A percentile compares a stretch with the other conserved stretches of the same genome.
Evolutionary conservation across 2,797 vertebrate species (phyloP).

Genomic region (Cynodonichthys magdalenae): DNA sequence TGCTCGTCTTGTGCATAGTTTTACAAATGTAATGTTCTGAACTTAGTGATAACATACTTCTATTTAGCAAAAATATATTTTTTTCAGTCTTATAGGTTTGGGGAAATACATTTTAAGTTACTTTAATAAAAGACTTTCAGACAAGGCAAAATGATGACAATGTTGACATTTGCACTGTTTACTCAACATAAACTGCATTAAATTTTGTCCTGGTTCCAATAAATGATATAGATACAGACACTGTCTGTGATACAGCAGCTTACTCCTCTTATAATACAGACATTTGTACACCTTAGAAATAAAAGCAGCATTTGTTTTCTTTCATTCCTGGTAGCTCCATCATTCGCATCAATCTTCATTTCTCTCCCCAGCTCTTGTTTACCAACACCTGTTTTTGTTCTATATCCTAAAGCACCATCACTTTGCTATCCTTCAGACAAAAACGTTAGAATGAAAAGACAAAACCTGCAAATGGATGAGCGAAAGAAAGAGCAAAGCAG

Average conservation of each 20-base stretch:
- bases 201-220: constrained; percentile 5
- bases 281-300: constrained; percentile 16
- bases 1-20: no score
- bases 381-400: constrained; percentile 37
- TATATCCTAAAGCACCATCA: constrained; percentile 55
- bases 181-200: background rate
- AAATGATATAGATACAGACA: constrained; percentile 10
- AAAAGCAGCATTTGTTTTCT: constrained; percentile 46
- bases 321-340: constrained; percentile 29
- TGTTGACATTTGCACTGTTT: background rate
- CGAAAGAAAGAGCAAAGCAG: constrained; percentile 56
- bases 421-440: constrained; percentile 34
- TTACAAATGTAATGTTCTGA: no score
- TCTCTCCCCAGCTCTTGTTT: constrained; percentile 29
- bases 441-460: constrained; percentile 25
- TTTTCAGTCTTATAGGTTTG: no score
- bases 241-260: constrained; percentile 1
- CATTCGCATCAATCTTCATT: constrained; percentile 50
- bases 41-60: no score
- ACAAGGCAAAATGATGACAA: no score
- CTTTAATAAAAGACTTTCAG: no score
- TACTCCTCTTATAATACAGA: background rate
- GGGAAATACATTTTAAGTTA: no score
- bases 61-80: no score
- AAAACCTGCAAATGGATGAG: constrained; percentile 59